These are phyloP conservation scores for Sebastes diaconus DNA, from an alignment of 2,797 vertebrate species.

Conservation along the genomic window DNA sequence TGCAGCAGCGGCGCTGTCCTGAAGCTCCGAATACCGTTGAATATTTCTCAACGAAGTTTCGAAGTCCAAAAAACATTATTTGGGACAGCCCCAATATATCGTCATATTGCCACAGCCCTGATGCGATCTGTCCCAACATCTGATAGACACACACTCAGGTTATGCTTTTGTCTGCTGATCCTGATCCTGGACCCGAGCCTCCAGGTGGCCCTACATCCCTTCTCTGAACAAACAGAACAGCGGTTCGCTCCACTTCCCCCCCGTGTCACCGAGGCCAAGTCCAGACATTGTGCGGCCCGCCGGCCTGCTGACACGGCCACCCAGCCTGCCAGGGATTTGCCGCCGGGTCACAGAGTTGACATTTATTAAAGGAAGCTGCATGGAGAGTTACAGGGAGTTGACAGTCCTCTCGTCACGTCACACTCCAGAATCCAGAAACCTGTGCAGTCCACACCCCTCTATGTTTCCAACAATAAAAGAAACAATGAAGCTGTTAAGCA, in stretches of 20 bases:
- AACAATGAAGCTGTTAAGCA: slow-evolving; percentile 71
- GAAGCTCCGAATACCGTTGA: too few relatives aligned
- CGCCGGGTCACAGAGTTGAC: slow-evolving; percentile 69
- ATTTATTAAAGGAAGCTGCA: slow-evolving; percentile 78
- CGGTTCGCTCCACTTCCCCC: slow-evolving; percentile 54
- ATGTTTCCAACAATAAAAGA: slow-evolving; percentile 74
- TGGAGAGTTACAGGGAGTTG: slow-evolving; percentile 66
- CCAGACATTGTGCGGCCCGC: slow-evolving; percentile 70
- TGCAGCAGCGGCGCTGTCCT: rapidly evolving
- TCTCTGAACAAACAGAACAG: slow-evolving; percentile 73
- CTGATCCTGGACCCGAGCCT: slow-evolving; percentile 60
- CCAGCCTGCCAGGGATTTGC: slow-evolving; percentile 65
- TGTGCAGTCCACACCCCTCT: slow-evolving; percentile 49
- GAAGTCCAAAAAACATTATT: too few relatives aligned
- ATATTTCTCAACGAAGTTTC: too few relatives aligned
- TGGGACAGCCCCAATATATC: too few relatives aligned
- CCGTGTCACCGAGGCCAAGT: slow-evolving; percentile 66
- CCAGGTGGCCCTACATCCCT: slow-evolving; percentile 66
- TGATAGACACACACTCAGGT: slow-evolving; percentile 17
- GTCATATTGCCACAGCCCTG: too few relatives aligned
- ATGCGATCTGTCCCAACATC: background rate
- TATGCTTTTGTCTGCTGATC: slow-evolving; percentile 52
- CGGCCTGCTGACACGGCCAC: slow-evolving; percentile 60
- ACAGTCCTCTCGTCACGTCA: slow-evolving; percentile 73
- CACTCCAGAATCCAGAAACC: slow-evolving; percentile 58